Evolutionary conservation across 2,113 vertebrate genomes (phyloP).

Genomic region (Neogobius melanostomus): DNA sequence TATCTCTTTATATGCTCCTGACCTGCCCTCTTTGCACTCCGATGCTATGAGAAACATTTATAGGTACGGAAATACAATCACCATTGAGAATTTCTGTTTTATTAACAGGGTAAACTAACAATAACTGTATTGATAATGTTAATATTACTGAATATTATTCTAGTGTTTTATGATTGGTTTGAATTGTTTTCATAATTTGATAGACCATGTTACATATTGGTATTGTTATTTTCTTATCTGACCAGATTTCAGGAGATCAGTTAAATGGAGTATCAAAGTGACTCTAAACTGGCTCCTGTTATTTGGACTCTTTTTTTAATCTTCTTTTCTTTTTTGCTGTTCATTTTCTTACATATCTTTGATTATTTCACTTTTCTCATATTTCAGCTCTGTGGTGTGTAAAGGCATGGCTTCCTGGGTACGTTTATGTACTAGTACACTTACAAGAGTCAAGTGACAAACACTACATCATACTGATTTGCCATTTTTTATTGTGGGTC

Average conservation of each 20-base stretch:
- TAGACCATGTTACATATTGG: conserved; percentile 79
- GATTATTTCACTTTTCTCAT: conserved; percentile 52
- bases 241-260: conserved; percentile 68
- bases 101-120: conserved; percentile 82
- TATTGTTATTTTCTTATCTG: conserved; percentile 77
- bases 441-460: conserved; percentile 58
- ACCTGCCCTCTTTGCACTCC: conserved; percentile 60
- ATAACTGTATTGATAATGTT: conserved; percentile 80
- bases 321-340: conserved; percentile 69
- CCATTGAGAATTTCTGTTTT: conserved; percentile 73
- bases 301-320: conserved; percentile 70
- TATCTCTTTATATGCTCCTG: conserved; percentile 44
- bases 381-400: conserved; percentile 74
- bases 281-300: conserved; percentile 60
- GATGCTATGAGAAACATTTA: conserved; percentile 74
- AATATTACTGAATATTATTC: conserved; percentile 79
- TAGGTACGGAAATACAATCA: conserved; percentile 75
- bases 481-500: conserved; percentile 58
- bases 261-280: conserved; percentile 29
- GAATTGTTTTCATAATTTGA: conserved; percentile 71
- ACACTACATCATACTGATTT: conserved; percentile 67
- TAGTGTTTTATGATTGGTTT: conserved; percentile 77
- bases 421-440: conserved; percentile 68
- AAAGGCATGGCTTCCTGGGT: conserved; percentile 79
- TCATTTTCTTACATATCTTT: conserved; percentile 34